A percentile compares a stretch with the other conserved stretches of the same genome.
phyloP scores from a whole-genome alignment of 1,140 invertebrate species.

The Drosophila suzukii region DNA sequence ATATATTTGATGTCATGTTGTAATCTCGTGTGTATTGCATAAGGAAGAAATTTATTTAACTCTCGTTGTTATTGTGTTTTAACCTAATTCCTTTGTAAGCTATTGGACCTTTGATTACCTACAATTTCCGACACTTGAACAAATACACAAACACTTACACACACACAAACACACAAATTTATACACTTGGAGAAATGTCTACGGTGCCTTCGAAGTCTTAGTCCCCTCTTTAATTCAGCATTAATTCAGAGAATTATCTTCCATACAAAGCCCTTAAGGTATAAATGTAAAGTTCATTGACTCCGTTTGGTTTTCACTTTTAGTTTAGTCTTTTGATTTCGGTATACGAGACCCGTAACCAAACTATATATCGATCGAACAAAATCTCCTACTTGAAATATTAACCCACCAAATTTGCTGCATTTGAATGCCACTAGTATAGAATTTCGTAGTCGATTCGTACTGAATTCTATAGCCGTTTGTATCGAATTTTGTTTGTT shows the following conservation, averaged over 20 bases:
- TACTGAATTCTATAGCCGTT: constrained; percentile 77
- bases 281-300: constrained; percentile 7
- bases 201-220: constrained; percentile 22
- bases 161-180: constrained; percentile 2
- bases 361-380: constrained; percentile 41
- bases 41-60: constrained; percentile 50
- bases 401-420: constrained; percentile 76
- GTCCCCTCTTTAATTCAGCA: constrained; percentile 11
- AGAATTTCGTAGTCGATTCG: constrained; percentile 70
- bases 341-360: constrained; percentile 35
- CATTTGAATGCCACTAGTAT: constrained; percentile 72
- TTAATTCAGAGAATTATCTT: constrained; percentile 22
- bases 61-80: constrained; percentile 70
- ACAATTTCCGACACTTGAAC: constrained; percentile 39
- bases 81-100: constrained; percentile 64
- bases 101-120: constrained; percentile 70
- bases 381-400: constrained; percentile 63
- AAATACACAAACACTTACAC: constrained; percentile 35
- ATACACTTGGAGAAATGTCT: constrained; percentile 30
- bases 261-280: constrained; percentile 1
- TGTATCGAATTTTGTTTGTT: constrained; percentile 84
- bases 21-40: constrained; percentile 68
- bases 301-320: constrained; percentile 2
- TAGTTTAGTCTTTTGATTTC: constrained; percentile 33
- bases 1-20: constrained; percentile 75